Base-by-base conservation (phyloP, 2,888 invertebrate species). In the Dasysyrphus albostriatus region DNA sequence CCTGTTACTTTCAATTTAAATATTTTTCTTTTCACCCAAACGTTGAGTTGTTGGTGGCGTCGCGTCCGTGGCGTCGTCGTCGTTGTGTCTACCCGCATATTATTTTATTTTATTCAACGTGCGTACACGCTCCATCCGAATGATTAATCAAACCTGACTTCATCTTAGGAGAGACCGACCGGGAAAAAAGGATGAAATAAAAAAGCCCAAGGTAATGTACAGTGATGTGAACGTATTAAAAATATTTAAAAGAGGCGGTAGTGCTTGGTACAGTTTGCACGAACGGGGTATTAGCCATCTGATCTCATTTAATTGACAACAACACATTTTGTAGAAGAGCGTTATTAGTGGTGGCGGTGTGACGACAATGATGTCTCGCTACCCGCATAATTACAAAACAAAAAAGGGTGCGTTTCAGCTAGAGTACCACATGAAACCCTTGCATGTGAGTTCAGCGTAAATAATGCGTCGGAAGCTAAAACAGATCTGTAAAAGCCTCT, bases 141-240 rank as follows among this genome's bases (percentile, higher is more conserved):
- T 87, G 82, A 87, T 87, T 87, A 83, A 87, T 87, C 87, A 87
- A 78, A 79, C 75, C 72, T 87, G 85, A 87, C 87, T 75, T 81
- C 39, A 24, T 75, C 76, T 69, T 49, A 42, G 24, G n/a, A 51
- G 49, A 44, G 16, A 56, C 39, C 16, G 16, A 56, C 39, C 16
- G 3, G 14, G n/a, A 73, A 37, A 63, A 67, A 67, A 67, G 65
- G 65, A 67, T 75, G 8, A 44, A 56, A 69, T 56, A 70, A 19
- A 49, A 51, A 74, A 49, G 39, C 61, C 58, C 63, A 79, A 83
- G 75, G 75, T 79, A 83, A 72, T 59, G 61, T 32, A 47, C 56
- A 56, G 56, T 47, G 61, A 81, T 82, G 81, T 65, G 69, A 72
- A 72, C 61, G 69, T 49, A 82, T 82, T 76, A 72, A 47, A 24